Base-by-base conservation (phyloP, 2,888 invertebrate genomes). In the Lasioglossum figueresi region DNA sequence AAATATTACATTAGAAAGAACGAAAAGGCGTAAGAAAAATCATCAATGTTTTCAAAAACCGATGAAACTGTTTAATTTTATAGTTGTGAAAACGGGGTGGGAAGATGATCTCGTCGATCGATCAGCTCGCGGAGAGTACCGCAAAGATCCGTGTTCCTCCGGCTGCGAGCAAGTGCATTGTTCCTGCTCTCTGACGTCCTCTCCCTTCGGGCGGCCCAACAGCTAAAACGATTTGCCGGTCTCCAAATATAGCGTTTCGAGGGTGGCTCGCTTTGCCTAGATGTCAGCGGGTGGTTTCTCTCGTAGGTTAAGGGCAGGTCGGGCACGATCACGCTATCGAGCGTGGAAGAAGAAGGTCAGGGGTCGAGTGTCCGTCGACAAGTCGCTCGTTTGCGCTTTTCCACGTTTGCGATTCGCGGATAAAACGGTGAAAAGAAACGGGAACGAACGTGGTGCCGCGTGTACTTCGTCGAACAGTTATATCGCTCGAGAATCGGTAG, bases 281-380 rank as follows among this genome's bases (percentile, higher is more conserved):
- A 48, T 23, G 31, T 27, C 68, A 31, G 45, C 16, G 45, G 34
- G 34, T 23, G 74, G 63, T 59, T 34, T 45, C 59, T 19, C 45
- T 37, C 83, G 72, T 52, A 34, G 79, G 85, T 77, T 72, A 83
- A 85, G 85, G 83, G 73, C 76, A 76, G 79, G 79, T 73, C 83
- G 63, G 78, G 76, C 52, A 81, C 68, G 76, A 80, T 80, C 72
- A 48, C 63, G 71, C 63, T 75, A 66, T 37, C 70, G 79, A 74
- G 37, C 68, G 23, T 73, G 73, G 73, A 37, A 66, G 77, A 48
- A 83, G 77, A 83, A 83, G 85, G 85, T 80, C 40, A 59, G 66
- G 72, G 83, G 81, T 86, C 79, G 79, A 84, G 84, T 80, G 71
- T 80, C 34, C 77, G 76, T 52, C 27, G 80, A 80, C 76, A 70